Percentiles rank a stretch among this genome's conserved stretches.
Conservation (phyloP, 2,113 vertebrate genomes). For the Willisornis vidua region DNA sequence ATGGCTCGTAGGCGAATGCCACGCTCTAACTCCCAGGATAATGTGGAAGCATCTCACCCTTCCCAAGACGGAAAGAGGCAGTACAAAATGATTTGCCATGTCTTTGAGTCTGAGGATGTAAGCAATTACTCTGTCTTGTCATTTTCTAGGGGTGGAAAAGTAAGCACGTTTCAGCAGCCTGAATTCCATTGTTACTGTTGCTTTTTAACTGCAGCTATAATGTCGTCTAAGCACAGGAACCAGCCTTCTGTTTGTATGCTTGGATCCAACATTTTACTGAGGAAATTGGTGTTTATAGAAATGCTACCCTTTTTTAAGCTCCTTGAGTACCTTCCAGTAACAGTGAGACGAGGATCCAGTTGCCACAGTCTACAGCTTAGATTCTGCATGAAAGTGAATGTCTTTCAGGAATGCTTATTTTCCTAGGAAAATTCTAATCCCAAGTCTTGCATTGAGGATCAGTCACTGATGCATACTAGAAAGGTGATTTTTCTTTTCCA, state of each 20-base stretch:
- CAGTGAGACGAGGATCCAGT: background rate
- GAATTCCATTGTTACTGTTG: background rate
- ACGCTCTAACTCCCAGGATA: constrained; percentile 90
- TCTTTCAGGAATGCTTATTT: background rate
- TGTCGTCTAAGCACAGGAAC: background rate
- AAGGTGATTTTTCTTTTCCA: background rate
- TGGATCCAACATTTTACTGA: background rate
- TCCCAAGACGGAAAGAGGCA: constrained; percentile 92
- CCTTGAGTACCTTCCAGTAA: background rate
- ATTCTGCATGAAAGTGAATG: background rate
- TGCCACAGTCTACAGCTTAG: background rate
- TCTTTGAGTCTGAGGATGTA: constrained; percentile 98
- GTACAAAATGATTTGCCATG: constrained; percentile 98
- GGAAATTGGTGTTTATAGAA: background rate
- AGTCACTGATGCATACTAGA: background rate
- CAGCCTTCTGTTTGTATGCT: background rate
- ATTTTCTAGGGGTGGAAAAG: background rate
- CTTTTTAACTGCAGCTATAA: background rate
- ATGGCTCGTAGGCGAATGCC: constrained; percentile 94
- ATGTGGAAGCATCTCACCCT: constrained; percentile 87
- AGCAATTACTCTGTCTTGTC: constrained; percentile 65
- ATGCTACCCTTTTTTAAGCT: background rate
- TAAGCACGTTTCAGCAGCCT: background rate
- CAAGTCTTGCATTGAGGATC: background rate
- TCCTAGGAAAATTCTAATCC: background rate